phyloP scores from a whole-genome alignment of 2,113 vertebrate species.

The Cebus imitator region DNA sequence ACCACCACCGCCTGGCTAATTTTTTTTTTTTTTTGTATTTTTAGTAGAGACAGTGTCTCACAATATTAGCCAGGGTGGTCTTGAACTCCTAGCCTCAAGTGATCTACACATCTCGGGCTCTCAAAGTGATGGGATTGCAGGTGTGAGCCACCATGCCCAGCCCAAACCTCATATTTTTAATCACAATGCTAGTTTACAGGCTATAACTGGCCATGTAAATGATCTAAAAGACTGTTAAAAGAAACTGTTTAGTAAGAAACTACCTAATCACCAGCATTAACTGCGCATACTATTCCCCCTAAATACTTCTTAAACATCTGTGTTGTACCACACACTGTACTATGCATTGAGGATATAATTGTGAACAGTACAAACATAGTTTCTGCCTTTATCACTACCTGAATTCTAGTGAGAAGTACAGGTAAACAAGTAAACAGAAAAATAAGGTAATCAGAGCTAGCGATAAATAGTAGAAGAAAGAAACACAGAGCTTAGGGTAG shows the following conservation, averaged over 20 bases:
- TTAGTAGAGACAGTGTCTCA: too few relatives aligned
- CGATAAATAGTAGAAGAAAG: not conserved
- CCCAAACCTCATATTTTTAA: not conserved
- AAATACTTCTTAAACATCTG: not conserved
- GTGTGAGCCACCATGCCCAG: too few relatives aligned
- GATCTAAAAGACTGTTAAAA: not conserved
- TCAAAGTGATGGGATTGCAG: too few relatives aligned
- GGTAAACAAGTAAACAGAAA: not conserved
- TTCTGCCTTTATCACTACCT: not conserved
- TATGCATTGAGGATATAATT: not conserved
- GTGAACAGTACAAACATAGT: not conserved
- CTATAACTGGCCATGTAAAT: not conserved
- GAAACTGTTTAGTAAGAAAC: not conserved
- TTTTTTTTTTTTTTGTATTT: too few relatives aligned
- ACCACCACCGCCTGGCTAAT: too few relatives aligned
- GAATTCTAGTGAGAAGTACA: not conserved
- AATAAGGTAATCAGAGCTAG: not conserved
- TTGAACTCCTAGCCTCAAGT: too few relatives aligned
- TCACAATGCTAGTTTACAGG: not conserved
- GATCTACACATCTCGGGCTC: too few relatives aligned
- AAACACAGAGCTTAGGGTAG: not conserved
- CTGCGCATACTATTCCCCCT: not conserved
- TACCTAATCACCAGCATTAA: not conserved
- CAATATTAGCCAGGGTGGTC: too few relatives aligned
- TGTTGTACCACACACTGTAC: not conserved